Evolutionary conservation across 2,797 vertebrate species (phyloP).

Genomic region (Crenuchus spilurus): DNA sequence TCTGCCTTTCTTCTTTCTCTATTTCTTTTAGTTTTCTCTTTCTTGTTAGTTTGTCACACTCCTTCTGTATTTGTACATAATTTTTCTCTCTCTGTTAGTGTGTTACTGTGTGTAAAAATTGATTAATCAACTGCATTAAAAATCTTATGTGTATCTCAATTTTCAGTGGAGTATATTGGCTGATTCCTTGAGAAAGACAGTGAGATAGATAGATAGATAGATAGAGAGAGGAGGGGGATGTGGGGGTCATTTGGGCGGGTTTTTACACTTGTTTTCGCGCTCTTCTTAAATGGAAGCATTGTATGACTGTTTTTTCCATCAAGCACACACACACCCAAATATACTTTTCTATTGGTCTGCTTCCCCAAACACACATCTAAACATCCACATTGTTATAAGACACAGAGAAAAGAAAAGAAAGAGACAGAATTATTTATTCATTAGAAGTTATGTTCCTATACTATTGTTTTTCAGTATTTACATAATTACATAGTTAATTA

Average conservation of each 20-base stretch:
- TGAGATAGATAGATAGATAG: not conserved
- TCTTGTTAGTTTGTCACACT: no score
- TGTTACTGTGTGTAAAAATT: not conserved
- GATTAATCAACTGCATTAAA: not conserved
- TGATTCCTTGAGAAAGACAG: constrained; percentile 12
- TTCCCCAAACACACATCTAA: constrained; percentile 2
- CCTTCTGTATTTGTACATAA: no score
- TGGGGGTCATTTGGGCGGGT: constrained; percentile 46
- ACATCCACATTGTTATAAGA: no score
- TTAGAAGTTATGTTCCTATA: not conserved
- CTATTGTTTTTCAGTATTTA: not conserved
- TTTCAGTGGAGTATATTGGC: no score
- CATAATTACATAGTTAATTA: not conserved
- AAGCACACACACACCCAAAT: constrained; percentile 13
- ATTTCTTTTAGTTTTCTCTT: no score
- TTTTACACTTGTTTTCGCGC: constrained; percentile 60
- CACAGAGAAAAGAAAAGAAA: no score
- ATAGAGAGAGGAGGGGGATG: constrained; percentile 26
- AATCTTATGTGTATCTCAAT: no score
- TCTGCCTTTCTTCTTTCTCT: constrained; percentile 63
- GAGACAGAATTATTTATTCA: not conserved
- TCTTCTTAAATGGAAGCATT: constrained; percentile 65
- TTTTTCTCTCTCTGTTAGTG: not conserved
- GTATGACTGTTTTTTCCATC: constrained; percentile 51
- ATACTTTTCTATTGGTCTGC: constrained; percentile 15